These are phyloP conservation scores for Zelleria hepariella DNA, from an alignment of 2,888 invertebrate species.

Conservation along the genomic window DNA sequence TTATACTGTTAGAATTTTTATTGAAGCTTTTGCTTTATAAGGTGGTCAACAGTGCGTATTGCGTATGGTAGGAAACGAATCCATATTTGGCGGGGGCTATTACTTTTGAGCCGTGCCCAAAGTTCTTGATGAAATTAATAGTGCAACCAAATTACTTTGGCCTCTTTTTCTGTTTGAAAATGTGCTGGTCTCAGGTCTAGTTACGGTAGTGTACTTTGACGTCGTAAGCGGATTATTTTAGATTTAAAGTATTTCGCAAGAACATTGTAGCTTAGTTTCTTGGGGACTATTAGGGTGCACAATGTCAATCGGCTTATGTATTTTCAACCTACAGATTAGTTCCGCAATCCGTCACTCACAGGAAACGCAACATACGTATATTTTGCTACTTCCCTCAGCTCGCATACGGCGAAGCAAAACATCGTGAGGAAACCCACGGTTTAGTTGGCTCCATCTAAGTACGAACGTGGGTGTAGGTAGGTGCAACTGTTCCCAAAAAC, in stretches of 20 bases:
- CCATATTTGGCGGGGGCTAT: slow-evolving; percentile 5
- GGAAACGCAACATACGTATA: no score
- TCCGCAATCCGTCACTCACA: not conserved
- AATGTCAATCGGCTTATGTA: slow-evolving; percentile 4
- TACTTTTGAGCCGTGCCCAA: slow-evolving; percentile 1
- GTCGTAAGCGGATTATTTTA: slow-evolving; percentile 7
- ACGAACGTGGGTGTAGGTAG: no score
- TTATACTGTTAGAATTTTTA: not conserved
- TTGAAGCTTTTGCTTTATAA: not conserved
- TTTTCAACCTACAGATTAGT: not conserved
- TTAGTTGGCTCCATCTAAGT: no score
- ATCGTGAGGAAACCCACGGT: no score
- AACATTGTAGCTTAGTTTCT: slow-evolving; percentile 12
- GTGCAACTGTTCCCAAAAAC: no score
- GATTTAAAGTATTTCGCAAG: slow-evolving; percentile 11
- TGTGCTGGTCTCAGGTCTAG: not conserved
- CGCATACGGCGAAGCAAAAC: no score
- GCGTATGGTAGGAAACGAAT: not conserved
- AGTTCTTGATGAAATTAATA: slow-evolving; percentile 1
- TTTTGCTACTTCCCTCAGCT: no score
- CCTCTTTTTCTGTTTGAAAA: not conserved
- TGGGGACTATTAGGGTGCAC: not conserved
- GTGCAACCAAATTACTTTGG: not conserved
- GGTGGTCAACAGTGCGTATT: not conserved
- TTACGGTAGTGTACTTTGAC: not conserved